A percentile compares a stretch with the other conserved stretches of the same genome.
Evolutionary conservation across 2,113 vertebrate species (phyloP).

Genomic region (Pitta sordida): DNA sequence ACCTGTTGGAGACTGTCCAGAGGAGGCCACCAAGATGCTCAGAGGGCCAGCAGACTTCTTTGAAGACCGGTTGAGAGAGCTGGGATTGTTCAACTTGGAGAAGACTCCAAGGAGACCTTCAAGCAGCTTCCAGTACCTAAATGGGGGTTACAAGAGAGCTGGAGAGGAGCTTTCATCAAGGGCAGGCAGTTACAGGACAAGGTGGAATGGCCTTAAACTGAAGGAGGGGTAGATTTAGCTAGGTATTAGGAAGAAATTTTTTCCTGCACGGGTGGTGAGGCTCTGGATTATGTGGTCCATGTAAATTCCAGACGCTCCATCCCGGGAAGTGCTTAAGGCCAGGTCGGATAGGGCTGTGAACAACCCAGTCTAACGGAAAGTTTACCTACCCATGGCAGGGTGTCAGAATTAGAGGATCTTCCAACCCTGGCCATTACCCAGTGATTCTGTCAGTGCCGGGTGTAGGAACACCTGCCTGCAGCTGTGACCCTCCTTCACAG

Average conservation of each 20-base stretch:
- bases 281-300: not conserved
- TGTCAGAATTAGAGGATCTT: not conserved
- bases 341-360: not conserved
- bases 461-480: not conserved
- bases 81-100: not conserved
- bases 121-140: not conserved
- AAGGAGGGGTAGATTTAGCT: not conserved
- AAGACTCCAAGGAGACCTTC: not conserved
- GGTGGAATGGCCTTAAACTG: not conserved
- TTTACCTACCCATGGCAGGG: not conserved
- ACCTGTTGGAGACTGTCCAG: not conserved
- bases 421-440: not conserved
- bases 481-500: not conserved
- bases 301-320: not conserved
- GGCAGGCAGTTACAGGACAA: too few relatives aligned
- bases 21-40: not conserved
- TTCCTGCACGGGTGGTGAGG: not conserved
- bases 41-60: not conserved
- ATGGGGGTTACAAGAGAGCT: not conserved
- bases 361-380: not conserved
- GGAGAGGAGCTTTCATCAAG: not conserved
- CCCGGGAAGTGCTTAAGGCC: not conserved
- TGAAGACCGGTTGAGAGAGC: not conserved
- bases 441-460: fast-evolving
- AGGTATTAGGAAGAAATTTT: not conserved